Base-by-base conservation (phyloP, 37 sponge, comb jelly and placozoan species). In the Hexactinellida sp. region DNA sequence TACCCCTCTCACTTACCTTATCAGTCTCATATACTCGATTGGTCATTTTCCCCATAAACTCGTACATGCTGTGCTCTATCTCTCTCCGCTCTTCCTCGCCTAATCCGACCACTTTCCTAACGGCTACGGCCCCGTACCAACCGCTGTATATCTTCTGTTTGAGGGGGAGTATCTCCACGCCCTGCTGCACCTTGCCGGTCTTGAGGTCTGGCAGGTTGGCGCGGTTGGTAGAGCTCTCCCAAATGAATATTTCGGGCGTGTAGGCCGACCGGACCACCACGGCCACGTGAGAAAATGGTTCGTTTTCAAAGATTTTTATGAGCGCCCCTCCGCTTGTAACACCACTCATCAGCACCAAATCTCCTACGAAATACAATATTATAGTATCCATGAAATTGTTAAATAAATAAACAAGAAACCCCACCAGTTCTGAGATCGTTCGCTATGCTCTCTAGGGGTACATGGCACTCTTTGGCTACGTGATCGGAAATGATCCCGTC, bases 251-350 rank as follows among this genome's bases (percentile, higher is more conserved):
- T 38, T 38, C 39, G 1, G 38, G 38, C 1, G 84, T 38, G 84
- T 37, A 38, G 35, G 37, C 35, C 16, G 37, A 24, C 36, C 37
- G 13, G 85, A 92, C 86, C 86, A 94, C 94, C 47, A 94, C 36
- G 16, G 87, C 94, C 51, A 94, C 82, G 38, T 94, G 94, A 35
- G 92, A 91, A 90, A 94, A 94, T 35, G 87, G 84, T 0, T 90
- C 85, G 23, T 90, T 84, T 47, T 94, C 94, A 90, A 94, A 94
- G 36, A 94, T 38, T 36, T 86, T 89, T 39, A 94, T 94, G 85
- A 94, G 39, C 21, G 92, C 90, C 0, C 92, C 90, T 3, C 85
- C 76, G n/a, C 84, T 83, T 21, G 92, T 91, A 25, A 86, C 86
- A 0, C 92, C 92, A 21, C 88, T 84, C 88, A 93, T 91, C 36